Conservation (phyloP, 2,797 vertebrate genomes). For the Pipistrellus pipistrellus region DNA sequence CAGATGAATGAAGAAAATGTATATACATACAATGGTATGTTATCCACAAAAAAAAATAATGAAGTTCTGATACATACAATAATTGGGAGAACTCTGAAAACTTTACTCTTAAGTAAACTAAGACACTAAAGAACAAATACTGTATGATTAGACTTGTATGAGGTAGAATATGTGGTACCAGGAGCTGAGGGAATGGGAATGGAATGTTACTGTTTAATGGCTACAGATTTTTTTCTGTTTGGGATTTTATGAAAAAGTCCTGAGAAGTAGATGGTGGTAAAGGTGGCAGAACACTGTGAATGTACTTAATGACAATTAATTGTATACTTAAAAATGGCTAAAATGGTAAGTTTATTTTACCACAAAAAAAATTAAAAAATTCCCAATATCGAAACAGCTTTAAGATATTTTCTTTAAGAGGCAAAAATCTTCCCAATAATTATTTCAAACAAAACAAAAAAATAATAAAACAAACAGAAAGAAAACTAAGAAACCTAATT, state of each 20-base stretch:
- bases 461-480: not conserved
- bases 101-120: constrained; percentile 15
- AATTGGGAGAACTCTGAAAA: not conserved
- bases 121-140: not conserved
- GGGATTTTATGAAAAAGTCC: constrained; percentile 8
- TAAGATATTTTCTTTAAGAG: constrained; percentile 48
- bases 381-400: not conserved
- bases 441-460: not conserved
- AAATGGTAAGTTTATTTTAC: not conserved
- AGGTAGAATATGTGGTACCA: not conserved
- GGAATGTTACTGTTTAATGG: not conserved
- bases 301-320: not conserved
- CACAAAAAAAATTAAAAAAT: not conserved
- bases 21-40: not conserved
- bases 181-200: not conserved
- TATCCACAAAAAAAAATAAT: constrained; percentile 7
- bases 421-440: constrained; percentile 22
- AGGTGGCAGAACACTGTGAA: not conserved
- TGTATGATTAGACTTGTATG: not conserved
- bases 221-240: not conserved
- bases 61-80: constrained; percentile 2
- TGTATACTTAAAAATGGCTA: not conserved
- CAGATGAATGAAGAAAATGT: not conserved
- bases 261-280: not conserved
- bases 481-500: constrained; percentile 46